phyloP scores from a whole-genome alignment of 2,888 invertebrate species.

The Eristalinus aeneus region DNA sequence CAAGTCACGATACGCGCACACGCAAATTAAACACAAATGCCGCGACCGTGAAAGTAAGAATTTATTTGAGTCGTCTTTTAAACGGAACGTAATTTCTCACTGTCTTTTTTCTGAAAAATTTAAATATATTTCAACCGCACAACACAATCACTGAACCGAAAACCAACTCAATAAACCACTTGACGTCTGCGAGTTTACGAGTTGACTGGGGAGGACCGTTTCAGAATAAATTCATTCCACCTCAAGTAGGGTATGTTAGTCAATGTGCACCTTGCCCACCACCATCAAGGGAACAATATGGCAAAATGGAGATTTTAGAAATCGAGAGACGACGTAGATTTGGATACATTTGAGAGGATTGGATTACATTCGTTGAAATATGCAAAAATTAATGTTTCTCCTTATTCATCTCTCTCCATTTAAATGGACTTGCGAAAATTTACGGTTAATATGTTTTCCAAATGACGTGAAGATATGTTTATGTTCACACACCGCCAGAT shows the following conservation, averaged over 20 bases:
- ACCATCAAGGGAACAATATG: too few species aligned
- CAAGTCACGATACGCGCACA: not conserved
- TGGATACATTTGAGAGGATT: too few species aligned
- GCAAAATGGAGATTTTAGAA: too few species aligned
- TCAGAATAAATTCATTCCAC: constrained; percentile 25
- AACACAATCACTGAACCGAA: not conserved
- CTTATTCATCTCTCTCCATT: too few species aligned
- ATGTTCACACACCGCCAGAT: not conserved
- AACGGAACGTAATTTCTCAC: not conserved
- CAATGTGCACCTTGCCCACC: too few species aligned
- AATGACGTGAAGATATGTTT: not conserved
- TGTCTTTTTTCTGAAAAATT: not conserved
- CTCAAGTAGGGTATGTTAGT: not conserved
- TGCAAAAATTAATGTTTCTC: too few species aligned
- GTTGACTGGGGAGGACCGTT: constrained; percentile 22
- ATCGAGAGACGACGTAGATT: too few species aligned
- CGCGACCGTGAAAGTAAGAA: too few species aligned
- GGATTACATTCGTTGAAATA: too few species aligned
- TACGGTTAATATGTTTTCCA: too few species aligned
- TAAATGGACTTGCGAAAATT: too few species aligned
- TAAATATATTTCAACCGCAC: constrained; percentile 4
- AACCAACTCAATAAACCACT: not conserved
- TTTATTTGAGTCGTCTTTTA: not conserved
- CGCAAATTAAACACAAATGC: not conserved
- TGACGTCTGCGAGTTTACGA: constrained; percentile 28